Conservation (phyloP, 2,797 vertebrate species). For the Cuculus canorus region DNA sequence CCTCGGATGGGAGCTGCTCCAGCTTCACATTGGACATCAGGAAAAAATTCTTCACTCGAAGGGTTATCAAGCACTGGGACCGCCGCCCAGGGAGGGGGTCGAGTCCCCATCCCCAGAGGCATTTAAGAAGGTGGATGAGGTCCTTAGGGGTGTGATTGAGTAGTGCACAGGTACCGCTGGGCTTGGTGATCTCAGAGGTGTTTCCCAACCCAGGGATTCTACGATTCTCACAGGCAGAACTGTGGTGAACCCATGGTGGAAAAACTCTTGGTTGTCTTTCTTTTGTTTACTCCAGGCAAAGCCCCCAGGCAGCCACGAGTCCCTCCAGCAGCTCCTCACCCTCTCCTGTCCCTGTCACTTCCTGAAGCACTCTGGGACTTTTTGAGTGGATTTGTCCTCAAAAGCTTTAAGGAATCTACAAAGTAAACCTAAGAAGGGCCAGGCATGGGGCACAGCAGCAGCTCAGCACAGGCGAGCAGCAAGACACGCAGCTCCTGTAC, state of each 20-base stretch:
- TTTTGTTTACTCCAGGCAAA: neutral
- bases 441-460: neutral
- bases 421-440: neutral
- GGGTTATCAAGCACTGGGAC: too few relatives aligned
- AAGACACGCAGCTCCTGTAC: fast-evolving
- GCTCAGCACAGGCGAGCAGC: neutral
- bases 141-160: too few relatives aligned
- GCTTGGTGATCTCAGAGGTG: too few relatives aligned
- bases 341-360: fast-evolving
- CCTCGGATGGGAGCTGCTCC: too few relatives aligned
- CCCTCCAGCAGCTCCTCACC: fast-evolving
- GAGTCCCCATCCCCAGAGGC: too few relatives aligned
- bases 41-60: too few relatives aligned
- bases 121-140: too few relatives aligned
- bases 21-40: too few relatives aligned
- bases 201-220: too few relatives aligned
- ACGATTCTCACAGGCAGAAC: too few relatives aligned
- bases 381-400: neutral
- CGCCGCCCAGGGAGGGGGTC: too few relatives aligned
- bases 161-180: too few relatives aligned
- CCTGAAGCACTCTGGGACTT: neutral
- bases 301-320: fast-evolving
- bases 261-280: neutral
- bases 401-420: neutral
- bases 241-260: fast-evolving